A percentile compares a stretch with the other conserved stretches of the same genome.
phyloP scores from a whole-genome alignment of 2,888 invertebrate genomes.

The Monochamus alternatus region DNA sequence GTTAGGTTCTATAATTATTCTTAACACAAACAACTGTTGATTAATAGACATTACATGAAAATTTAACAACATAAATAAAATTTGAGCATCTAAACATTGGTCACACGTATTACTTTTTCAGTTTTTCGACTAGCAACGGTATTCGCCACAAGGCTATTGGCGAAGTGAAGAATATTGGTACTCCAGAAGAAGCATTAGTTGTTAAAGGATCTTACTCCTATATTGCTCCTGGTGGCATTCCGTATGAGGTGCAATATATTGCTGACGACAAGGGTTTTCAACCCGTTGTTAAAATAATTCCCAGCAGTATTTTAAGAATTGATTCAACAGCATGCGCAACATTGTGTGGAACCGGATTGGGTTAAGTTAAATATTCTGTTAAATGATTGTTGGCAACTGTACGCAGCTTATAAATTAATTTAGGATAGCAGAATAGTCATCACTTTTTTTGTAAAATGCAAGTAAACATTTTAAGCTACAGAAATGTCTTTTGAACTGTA shows the following conservation, averaged over 20 bases:
- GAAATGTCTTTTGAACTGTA: too few relatives aligned
- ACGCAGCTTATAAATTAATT: too few relatives aligned
- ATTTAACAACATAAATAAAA: too few relatives aligned
- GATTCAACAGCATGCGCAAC: neutral
- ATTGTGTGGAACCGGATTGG: neutral
- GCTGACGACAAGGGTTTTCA: conserved; percentile 76
- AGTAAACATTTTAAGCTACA: too few relatives aligned
- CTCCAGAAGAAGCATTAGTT: conserved; percentile 70
- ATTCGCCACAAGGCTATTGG: conserved; percentile 73
- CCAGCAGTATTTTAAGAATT: conserved; percentile 27
- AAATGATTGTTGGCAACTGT: too few relatives aligned
- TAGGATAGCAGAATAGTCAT: too few relatives aligned
- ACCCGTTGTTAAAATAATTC: conserved; percentile 64
- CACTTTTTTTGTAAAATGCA: too few relatives aligned
- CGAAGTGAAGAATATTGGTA: conserved; percentile 69
- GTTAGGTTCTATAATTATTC: too few relatives aligned
- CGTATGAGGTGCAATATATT: conserved; percentile 73
- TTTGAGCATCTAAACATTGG: neutral
- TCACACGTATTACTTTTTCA: conserved; percentile 36
- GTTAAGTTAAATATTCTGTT: neutral
- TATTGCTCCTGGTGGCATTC: conserved; percentile 73
- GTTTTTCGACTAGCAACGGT: conserved; percentile 71
- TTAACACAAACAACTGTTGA: too few relatives aligned
- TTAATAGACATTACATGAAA: too few relatives aligned
- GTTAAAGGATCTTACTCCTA: conserved; percentile 76